Percentiles rank a stretch among this genome's conserved stretches.
Conservation (phyloP, 2,113 vertebrate genomes). For the Litocranius walleri region DNA sequence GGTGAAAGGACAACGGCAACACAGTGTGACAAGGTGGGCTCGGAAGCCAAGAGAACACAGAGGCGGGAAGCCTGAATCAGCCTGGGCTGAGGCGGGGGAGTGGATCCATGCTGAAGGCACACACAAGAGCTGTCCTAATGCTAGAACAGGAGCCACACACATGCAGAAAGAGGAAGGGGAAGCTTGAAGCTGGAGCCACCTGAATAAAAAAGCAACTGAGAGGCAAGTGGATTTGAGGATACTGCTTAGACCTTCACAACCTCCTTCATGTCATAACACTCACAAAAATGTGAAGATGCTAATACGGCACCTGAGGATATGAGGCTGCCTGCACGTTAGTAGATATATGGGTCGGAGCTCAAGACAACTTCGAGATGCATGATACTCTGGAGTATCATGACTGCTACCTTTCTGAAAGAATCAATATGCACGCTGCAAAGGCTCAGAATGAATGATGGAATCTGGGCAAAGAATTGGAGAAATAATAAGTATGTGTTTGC, state of each 20-base stretch:
- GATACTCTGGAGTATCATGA: background rate
- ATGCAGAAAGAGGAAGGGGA: background rate
- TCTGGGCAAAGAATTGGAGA: background rate
- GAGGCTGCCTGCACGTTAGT: background rate
- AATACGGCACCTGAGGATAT: background rate
- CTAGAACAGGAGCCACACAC: background rate
- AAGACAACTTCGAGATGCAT: background rate
- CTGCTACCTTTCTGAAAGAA: background rate
- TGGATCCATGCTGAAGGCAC: background rate
- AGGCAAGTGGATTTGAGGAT: background rate
- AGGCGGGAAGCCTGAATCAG: background rate
- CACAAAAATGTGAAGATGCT: background rate
- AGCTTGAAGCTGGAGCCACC: background rate
- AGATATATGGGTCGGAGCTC: background rate
- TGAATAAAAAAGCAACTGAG: background rate
- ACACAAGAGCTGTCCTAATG: background rate
- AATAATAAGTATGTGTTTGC: background rate
- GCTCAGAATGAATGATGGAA: background rate
- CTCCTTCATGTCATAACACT: background rate
- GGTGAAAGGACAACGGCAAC: background rate
- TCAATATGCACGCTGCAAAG: background rate
- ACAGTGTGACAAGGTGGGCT: background rate
- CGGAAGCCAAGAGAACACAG: too few species aligned
- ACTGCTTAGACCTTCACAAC: background rate
- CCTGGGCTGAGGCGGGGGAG: rapidly evolving